Percentiles rank a stretch among this genome's conserved stretches.
Evolutionary conservation across 2,888 invertebrate genomes (phyloP).

Genomic region (Ommatoiulus sabulosus): DNA sequence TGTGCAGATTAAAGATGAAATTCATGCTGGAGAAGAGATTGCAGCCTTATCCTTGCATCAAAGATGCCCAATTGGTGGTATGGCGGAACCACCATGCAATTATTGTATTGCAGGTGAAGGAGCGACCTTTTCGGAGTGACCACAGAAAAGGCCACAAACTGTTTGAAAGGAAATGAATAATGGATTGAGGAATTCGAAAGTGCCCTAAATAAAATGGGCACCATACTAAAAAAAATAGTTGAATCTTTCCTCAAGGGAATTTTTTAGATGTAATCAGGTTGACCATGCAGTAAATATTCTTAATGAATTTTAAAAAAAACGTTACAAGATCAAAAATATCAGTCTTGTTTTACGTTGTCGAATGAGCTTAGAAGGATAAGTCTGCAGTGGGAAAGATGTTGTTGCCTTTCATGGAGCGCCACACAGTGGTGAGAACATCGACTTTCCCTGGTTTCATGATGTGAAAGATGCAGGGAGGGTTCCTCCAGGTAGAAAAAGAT

Average conservation of each 20-base stretch:
- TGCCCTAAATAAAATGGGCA: neutral
- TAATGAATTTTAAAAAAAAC: neutral
- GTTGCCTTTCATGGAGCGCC: neutral
- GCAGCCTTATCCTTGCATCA: neutral
- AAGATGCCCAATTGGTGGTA: neutral
- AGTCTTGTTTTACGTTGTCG: neutral
- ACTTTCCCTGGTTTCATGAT: neutral
- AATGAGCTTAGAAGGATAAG: neutral
- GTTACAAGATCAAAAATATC: neutral
- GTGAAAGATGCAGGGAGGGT: neutral
- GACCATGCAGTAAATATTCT: neutral
- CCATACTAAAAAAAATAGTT: neutral
- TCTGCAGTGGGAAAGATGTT: neutral
- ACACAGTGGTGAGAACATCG: neutral
- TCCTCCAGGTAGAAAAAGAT: neutral
- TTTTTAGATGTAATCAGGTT: neutral
- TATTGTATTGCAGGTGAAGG: neutral
- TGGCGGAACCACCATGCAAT: neutral
- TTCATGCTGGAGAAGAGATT: conserved; percentile 3
- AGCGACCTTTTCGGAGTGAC: neutral
- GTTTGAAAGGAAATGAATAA: conserved; percentile 6
- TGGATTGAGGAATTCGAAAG: neutral
- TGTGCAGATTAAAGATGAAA: conserved; percentile 20
- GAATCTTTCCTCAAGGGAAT: neutral
- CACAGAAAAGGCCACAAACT: neutral